phyloP scores from a whole-genome alignment of 2,113 vertebrate species.

The Microcebus jonahi region DNA sequence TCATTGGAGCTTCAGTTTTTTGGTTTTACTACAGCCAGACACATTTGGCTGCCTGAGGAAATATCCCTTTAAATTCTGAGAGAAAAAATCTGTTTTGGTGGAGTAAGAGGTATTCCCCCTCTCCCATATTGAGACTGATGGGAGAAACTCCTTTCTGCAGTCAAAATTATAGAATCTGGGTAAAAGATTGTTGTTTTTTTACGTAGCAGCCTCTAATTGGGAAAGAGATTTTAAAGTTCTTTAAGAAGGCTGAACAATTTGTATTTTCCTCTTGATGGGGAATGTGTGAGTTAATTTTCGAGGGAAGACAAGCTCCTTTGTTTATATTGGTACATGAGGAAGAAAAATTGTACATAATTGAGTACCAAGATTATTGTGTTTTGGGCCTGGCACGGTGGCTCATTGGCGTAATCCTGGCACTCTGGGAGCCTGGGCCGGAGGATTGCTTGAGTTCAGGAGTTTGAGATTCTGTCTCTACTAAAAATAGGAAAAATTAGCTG shows the following conservation, averaged over 20 bases:
- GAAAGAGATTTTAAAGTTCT: not conserved
- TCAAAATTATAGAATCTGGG: not conserved
- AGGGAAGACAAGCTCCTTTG: not conserved
- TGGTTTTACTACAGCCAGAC: not conserved
- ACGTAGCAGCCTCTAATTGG: not conserved
- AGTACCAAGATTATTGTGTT: not conserved
- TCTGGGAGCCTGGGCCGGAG: too few species aligned
- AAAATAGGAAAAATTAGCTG: too few species aligned
- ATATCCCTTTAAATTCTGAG: not conserved
- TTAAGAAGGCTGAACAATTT: not conserved
- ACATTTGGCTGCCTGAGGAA: not conserved
- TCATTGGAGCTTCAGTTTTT: not conserved
- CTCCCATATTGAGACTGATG: not conserved
- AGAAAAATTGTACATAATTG: not conserved
- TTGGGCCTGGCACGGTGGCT: not conserved
- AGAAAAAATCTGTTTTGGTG: constrained; percentile 28
- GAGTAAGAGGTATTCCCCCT: not conserved
- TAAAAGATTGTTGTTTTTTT: not conserved
- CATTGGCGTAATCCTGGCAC: too few species aligned
- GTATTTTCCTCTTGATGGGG: not conserved
- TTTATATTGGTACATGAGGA: not conserved
- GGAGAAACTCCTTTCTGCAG: not conserved
- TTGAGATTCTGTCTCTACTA: too few species aligned
- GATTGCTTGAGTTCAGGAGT: too few species aligned
- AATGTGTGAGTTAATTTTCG: not conserved